Base-by-base conservation (phyloP, 2,888 invertebrate genomes). In the Drosophila anomalata region DNA sequence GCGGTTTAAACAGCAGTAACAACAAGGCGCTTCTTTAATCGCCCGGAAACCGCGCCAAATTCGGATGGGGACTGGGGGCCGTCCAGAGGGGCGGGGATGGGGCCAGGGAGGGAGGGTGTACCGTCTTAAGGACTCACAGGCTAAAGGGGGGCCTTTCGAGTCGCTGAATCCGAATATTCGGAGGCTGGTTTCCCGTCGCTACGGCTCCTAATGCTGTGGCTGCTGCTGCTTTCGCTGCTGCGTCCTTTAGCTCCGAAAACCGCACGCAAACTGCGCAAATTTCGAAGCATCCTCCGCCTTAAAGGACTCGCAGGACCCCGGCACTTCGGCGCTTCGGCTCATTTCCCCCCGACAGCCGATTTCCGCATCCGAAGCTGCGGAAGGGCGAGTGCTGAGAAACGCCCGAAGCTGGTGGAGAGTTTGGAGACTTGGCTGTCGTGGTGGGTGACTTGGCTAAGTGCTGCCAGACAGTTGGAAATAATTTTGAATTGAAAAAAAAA, bases 201-300 rank as follows among this genome's bases (percentile, higher is more conserved):
- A 50, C 42, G 73, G 62, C 17, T 60, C 51, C 17, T 7, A 33
- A 26, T 46, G 46, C 56, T 61, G 42, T 41, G 61, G 22, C 41
- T 60, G 52, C 48, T 47, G 53, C 29, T 58, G 51, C 44, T 71
- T 63, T 61, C 68, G 85, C 73, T 85, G 68, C 65, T 82, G 72
- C 88, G 79, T 80, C 87, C 83, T 76, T 65, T 74, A 78, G 77
- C 89, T 90, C 73, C 81, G 80, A 89, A 84, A 75, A 89, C 80
- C 89, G 83, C 86, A 89, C 86, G 88, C 86, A 82, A 84, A 90
- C 90, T 90, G 90, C 89, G 88, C 79, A 79, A 71, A 77, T 70
- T 76, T 74, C 56, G 59, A 70, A 75, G 83, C 81, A 88, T 81
- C 78, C 78, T 73, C 77, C 80, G 74, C 56, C 75, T 75, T 78